Evolutionary conservation across 1,140 invertebrate species (phyloP), one percentile per base, ranked within the genome.

Genomic region (Atta texana): DNA sequence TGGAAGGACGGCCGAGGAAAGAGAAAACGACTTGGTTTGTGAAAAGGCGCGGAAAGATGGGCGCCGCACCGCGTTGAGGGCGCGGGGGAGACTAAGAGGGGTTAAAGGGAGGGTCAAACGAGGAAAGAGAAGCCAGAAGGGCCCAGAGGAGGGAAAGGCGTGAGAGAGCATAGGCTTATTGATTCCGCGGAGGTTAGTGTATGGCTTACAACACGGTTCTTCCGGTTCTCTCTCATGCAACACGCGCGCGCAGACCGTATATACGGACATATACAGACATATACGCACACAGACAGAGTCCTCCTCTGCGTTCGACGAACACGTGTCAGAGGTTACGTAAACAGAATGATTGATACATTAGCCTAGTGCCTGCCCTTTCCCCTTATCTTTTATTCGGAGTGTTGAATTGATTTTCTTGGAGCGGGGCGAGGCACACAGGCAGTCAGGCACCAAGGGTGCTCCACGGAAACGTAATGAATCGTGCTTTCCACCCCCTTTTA

Each of bases 271-370:
- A 51, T 14, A 51, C 49, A 12, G 49, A 51, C 49, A 16, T 51
- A 39, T 51, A 39, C 53, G 18, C 21, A 39, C 34, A 75, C n/a
- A 21, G 88, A 69, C 18, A 28, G 31, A 39, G 57, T 77, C 63
- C 34, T 39, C 88, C 74, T 63, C 64, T 57, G 71, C 66, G 64
- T 90, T 74, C 69, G 51, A 85, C 76, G 72, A 82, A 88, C 87
- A 61, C 90, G 91, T 92, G 91, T 92, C 91, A 92, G 89, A 89
- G 91, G 91, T 92, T 92, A 92, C 87, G 91, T 82, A 92, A 92
- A 92, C 91, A 91, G 91, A 92, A 92, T 92, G 91, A 92, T 92
- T 92, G 91, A 92, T 92, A 92, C 91, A 92, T 92, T 92, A 92
- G 89, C 89, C 85, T 80, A 24, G 66, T 53, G 57, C 71, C 77